Percentiles rank a stretch among this genome's conserved stretches.
These are phyloP conservation scores for Macrosiphum euphorbiae DNA, from an alignment of 2,888 invertebrate species.

Conservation along the genomic window DNA sequence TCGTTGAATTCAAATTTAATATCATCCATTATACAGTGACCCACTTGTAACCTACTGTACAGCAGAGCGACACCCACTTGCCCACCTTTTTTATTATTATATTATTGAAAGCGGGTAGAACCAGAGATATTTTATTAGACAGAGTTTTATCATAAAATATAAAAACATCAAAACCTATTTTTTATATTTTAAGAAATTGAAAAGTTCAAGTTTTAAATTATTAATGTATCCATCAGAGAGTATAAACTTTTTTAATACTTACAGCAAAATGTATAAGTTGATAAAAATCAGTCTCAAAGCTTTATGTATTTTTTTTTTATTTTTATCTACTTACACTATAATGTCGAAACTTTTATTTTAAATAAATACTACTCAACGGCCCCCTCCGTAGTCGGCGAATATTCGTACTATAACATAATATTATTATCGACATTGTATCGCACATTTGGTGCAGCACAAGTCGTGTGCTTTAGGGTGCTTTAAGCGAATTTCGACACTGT, in stretches of 20 bases:
- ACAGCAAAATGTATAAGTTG: conserved; percentile 23
- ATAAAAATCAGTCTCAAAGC: conserved; percentile 22
- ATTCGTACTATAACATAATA: background rate
- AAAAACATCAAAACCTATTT: background rate
- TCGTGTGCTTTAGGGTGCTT: background rate
- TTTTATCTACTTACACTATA: conserved; percentile 6
- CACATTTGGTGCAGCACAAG: background rate
- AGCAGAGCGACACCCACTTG: too few relatives aligned
- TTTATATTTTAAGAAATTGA: background rate
- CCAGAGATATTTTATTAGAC: background rate
- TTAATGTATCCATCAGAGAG: conserved; percentile 15
- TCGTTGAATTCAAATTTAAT: too few relatives aligned
- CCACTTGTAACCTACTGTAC: too few relatives aligned
- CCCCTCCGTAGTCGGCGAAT: background rate
- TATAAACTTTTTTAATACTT: conserved; percentile 31
- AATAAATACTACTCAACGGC: background rate
- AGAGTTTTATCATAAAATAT: background rate
- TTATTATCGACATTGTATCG: background rate
- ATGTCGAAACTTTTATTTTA: conserved; percentile 11
- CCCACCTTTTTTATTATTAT: too few relatives aligned
- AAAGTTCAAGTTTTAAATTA: conserved; percentile 37
- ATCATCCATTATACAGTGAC: too few relatives aligned
- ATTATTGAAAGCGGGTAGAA: background rate
- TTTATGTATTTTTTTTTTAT: background rate
- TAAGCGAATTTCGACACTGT: background rate